phyloP scores from a whole-genome alignment of 2,888 invertebrate species.

The Oeneis ivallda region DNA sequence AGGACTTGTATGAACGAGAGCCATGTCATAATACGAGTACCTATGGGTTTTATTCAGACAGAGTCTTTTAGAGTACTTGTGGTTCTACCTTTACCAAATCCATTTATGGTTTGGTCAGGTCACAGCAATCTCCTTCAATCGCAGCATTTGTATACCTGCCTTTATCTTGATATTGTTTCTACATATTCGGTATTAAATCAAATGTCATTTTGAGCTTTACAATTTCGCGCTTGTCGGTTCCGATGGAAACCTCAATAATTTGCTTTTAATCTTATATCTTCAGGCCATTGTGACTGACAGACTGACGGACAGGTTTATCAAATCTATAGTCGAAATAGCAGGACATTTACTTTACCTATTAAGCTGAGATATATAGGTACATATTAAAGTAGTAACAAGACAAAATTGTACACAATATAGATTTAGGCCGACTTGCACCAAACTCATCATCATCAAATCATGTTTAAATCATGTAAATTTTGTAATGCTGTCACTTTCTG shows the following conservation, averaged over 20 bases:
- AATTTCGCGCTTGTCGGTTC: conserved; percentile 14
- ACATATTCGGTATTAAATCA: conserved; percentile 15
- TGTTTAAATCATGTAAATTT: no score
- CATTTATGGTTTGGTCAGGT: conserved; percentile 5
- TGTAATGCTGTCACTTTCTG: no score
- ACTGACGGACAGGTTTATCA: conserved; percentile 18
- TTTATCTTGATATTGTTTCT: conserved; percentile 16
- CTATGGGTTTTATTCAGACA: background rate
- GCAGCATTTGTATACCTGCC: background rate
- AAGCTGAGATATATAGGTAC: background rate
- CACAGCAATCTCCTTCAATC: conserved; percentile 8
- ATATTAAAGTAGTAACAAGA: no score
- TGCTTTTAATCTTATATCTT: conserved; percentile 15
- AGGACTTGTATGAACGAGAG: no score
- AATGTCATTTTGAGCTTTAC: conserved; percentile 7
- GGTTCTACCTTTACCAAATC: background rate
- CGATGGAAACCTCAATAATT: conserved; percentile 7
- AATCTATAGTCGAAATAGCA: background rate
- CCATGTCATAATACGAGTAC: background rate
- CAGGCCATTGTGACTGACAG: background rate
- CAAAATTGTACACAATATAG: no score
- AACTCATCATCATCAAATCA: no score
- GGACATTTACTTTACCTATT: background rate
- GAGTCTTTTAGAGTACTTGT: background rate
- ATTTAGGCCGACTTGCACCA: no score